A percentile compares a stretch with the other conserved stretches of the same genome.
Conservation (phyloP, 2,113 vertebrate species). For the Telmatochromis brichardi region DNA sequence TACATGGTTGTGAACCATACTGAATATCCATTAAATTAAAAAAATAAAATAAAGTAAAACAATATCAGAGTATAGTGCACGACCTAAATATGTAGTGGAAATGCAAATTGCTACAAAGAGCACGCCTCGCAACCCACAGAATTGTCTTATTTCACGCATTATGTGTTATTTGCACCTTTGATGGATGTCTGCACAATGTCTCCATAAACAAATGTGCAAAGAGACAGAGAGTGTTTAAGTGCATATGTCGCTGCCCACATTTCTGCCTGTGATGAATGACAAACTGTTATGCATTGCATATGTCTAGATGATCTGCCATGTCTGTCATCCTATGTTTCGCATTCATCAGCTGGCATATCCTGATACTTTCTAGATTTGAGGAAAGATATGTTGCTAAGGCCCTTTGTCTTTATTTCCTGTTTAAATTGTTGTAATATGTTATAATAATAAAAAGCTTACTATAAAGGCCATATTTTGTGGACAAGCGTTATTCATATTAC, state of each 20-base stretch:
- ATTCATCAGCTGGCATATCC: not conserved
- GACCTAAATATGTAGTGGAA: not conserved
- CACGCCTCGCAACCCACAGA: not conserved
- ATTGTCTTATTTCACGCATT: not conserved
- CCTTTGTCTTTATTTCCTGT: not conserved
- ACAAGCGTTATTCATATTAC: slow-evolving; percentile 9
- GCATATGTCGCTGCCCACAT: not conserved
- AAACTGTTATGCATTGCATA: not conserved
- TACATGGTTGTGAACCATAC: not conserved
- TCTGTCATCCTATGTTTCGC: not conserved
- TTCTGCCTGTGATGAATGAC: not conserved
- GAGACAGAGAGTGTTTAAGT: not conserved
- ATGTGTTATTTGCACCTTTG: not conserved
- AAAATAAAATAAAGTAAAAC: not conserved
- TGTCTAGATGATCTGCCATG: not conserved
- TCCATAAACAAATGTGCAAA: not conserved
- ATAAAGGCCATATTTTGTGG: not conserved
- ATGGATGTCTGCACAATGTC: not conserved
- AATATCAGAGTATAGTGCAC: not conserved
- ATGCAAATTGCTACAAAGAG: not conserved
- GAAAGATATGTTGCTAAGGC: not conserved
- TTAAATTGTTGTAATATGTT: not conserved
- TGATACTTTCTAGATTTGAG: not conserved
- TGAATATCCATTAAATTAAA: not conserved
- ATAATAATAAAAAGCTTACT: not conserved